phyloP scores from a whole-genome alignment of 1,140 invertebrate genomes.

The Eubasilissa regina region DNA sequence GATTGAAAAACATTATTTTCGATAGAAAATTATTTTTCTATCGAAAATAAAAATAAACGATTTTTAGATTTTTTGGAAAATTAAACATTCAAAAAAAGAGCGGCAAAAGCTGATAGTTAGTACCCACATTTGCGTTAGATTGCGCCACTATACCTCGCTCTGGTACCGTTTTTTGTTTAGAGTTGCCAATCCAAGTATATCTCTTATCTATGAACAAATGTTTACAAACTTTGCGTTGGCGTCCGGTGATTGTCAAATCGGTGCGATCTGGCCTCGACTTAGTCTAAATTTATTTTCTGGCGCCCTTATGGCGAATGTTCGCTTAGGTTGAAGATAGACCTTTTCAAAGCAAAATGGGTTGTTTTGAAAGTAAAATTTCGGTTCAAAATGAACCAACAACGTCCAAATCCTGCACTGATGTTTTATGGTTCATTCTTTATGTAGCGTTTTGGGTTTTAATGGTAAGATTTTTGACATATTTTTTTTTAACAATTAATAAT shows the following conservation, averaged over 20 bases:
- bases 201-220: no score
- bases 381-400: conserved; percentile 43
- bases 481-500: not conserved
- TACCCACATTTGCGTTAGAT: no score
- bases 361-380: conserved; percentile 48
- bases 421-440: conserved; percentile 87
- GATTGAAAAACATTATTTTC: no score
- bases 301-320: not conserved
- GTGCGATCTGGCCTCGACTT: not conserved
- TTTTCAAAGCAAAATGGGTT: conserved; percentile 53
- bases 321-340: not conserved
- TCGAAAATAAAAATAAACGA: no score
- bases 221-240: conserved; percentile 29
- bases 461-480: conserved; percentile 72
- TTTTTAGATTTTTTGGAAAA: no score
- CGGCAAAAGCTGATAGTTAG: no score
- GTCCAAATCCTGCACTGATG: conserved; percentile 84
- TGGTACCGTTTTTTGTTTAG: no score
- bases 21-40: no score
- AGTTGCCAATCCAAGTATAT: no score
- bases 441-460: conserved; percentile 90
- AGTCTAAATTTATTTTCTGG: not conserved
- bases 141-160: no score
- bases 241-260: not conserved
- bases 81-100: no score